These are phyloP conservation scores for Apodemia mormo DNA, from an alignment of 2,888 invertebrate genomes.

Conservation along the genomic window DNA sequence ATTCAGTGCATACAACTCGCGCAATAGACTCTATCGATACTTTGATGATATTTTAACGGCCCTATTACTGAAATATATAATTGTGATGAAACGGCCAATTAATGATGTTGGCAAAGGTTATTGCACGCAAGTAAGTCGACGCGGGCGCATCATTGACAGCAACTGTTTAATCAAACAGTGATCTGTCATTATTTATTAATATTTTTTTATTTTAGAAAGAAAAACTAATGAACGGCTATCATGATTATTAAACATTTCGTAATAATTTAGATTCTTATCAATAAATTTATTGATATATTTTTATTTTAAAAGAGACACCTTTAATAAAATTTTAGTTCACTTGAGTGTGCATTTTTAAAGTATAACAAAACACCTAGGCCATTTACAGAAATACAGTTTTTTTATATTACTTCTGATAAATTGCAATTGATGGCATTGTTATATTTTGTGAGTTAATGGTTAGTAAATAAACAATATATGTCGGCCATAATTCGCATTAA, in stretches of 20 bases:
- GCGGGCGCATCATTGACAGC: conserved; percentile 56
- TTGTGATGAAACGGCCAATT: conserved; percentile 72
- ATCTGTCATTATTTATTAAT: conserved; percentile 72
- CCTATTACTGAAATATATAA: conserved; percentile 62
- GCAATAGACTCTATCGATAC: background rate
- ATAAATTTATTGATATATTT: background rate
- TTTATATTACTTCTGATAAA: too few species aligned
- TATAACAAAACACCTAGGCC: too few species aligned
- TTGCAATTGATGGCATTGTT: too few species aligned
- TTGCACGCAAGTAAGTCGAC: conserved; percentile 46
- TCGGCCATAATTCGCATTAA: too few species aligned
- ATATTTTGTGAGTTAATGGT: too few species aligned
- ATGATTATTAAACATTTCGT: background rate
- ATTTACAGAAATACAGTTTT: too few species aligned
- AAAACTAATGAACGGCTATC: conserved; percentile 9
- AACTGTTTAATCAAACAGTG: conserved; percentile 65
- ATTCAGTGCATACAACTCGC: too few species aligned
- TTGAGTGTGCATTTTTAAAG: too few species aligned
- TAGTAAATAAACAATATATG: too few species aligned
- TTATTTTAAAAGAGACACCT: background rate
- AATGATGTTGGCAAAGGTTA: conserved; percentile 63
- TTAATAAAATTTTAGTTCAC: too few species aligned
- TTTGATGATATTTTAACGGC: conserved; percentile 11
- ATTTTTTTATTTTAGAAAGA: conserved; percentile 35
- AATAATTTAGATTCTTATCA: background rate